phyloP scores from a whole-genome alignment of 2,113 vertebrate species.

The Oncorhynchus kisutch region DNA sequence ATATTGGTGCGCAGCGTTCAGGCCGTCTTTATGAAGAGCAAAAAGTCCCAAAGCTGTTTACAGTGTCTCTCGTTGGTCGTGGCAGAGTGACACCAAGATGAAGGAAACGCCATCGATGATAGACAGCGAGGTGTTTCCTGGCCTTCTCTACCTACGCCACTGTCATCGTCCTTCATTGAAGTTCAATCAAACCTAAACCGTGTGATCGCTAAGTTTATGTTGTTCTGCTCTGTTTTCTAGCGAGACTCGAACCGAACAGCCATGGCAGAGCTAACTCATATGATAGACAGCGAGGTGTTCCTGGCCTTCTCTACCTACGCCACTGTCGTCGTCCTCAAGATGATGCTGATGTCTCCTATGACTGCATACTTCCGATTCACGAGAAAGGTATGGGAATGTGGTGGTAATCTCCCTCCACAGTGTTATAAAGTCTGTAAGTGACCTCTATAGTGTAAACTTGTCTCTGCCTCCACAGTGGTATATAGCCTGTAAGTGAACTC shows the following conservation, averaged over 20 bases:
- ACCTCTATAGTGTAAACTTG: too few species aligned
- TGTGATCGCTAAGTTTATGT: neutral
- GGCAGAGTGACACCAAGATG: conserved; percentile 4
- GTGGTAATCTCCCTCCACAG: too few species aligned
- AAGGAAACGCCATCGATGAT: conserved; percentile 53
- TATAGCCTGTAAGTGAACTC: too few species aligned
- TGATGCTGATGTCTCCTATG: conserved; percentile 79
- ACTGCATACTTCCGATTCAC: conserved; percentile 73
- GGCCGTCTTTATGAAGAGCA: neutral
- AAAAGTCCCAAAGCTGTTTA: neutral
- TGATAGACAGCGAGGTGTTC: conserved; percentile 73
- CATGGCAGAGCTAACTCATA: conserved; percentile 54
- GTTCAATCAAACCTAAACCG: too few species aligned
- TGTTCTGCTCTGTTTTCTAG: neutral
- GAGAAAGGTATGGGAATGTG: conserved; percentile 72
- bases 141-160: conserved; percentile 74
- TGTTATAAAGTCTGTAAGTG: too few species aligned
- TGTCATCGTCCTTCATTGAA: conserved; percentile 71
- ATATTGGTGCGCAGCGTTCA: too few species aligned
- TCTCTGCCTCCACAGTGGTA: too few species aligned
- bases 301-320: conserved; percentile 74
- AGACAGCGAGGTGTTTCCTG: conserved; percentile 70
- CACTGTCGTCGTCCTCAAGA: conserved; percentile 75
- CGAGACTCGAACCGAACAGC: neutral
- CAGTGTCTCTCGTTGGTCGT: neutral